These are phyloP conservation scores for Pilophorus perplexus DNA, from an alignment of 2,888 invertebrate genomes.

Conservation along the genomic window DNA sequence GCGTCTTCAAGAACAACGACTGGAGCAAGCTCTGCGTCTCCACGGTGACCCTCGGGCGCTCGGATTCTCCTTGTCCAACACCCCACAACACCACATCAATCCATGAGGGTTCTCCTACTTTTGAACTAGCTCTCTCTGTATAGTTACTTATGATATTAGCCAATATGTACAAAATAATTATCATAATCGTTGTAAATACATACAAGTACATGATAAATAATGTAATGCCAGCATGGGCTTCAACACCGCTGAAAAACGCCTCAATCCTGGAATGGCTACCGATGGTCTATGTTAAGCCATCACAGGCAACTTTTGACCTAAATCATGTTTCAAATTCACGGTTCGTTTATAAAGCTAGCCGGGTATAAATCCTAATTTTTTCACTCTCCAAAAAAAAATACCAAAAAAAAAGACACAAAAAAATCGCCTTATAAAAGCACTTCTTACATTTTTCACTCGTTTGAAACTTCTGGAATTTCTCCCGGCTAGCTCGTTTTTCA, in stretches of 20 bases:
- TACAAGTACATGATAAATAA: conserved; percentile 15
- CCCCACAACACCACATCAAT: conserved; percentile 49
- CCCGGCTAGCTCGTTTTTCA: conserved; percentile 38
- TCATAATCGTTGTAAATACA: conserved; percentile 35
- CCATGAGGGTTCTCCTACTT: conserved; percentile 50
- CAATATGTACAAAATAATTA: conserved; percentile 40
- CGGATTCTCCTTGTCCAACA: conserved; percentile 65
- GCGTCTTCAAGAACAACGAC: conserved; percentile 71
- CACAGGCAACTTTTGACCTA: too few species aligned
- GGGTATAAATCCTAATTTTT: conserved; percentile 39
- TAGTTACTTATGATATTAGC: conserved; percentile 42
- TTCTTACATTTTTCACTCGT: too few species aligned
- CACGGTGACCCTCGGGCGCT: conserved; percentile 77
- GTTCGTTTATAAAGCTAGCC: conserved; percentile 45
- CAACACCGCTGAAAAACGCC: too few species aligned
- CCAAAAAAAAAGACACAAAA: not conserved
- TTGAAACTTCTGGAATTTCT: too few species aligned
- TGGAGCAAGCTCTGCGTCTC: conserved; percentile 78
- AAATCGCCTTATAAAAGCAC: not conserved
- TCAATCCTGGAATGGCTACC: too few species aligned
- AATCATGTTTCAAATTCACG: too few species aligned
- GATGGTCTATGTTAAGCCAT: too few species aligned
- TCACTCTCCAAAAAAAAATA: conserved; percentile 8
- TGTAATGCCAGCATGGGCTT: conserved; percentile 19
- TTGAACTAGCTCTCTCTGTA: conserved; percentile 48